Base-by-base conservation (phyloP, 2,113 vertebrate species). In the Chloroceryle aenea region DNA sequence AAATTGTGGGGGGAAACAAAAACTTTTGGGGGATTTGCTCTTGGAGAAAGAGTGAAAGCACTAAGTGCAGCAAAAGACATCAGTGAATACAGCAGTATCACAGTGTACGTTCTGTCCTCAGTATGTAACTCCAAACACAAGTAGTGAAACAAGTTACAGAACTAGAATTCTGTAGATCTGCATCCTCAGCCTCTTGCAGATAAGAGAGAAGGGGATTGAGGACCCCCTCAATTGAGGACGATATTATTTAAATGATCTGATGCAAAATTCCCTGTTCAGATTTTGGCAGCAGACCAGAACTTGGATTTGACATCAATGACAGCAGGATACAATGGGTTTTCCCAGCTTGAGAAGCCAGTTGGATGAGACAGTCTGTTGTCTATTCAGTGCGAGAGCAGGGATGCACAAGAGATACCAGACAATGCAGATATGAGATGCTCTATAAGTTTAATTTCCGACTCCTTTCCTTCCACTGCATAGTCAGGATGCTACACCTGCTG, bases 341-440 rank as follows among this genome's bases (percentile, higher is more conserved):
- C 61, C 32, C 34, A 48, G 56, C 61, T 71, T 55, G 61, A 78
- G 67, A 71, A 62, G 30, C 3, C 63, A 34, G 10, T 15, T 66
- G 27, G 52, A 34, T 55, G 52, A 56, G 40, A 56, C 52, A 61
- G 2, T 3, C 5, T 25, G 74, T 22, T 30, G 36, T 43, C 9
- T n/a, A 0, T 61, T n/a, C 29, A 38, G 15, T 27, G 15, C 38
- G 34, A 73, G 61, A 53, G 22, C 0, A 0, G 43, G 14, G 23
- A 22, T 48, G 43, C 21, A 43, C 21, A n/a, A 7, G 34, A 71
- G 12, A 23, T 14, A 45, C 5, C 42, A 55, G 81, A 14, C 12
- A n/a, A 2, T 45, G 15, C 47, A 45, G 36, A 38, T 38, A 47
- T 2, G 38, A 88, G 62, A 43, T 48, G 22, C 27, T 40, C 36